Evolutionary conservation across 2,113 vertebrate species (phyloP).

Genomic region (Parus major): DNA sequence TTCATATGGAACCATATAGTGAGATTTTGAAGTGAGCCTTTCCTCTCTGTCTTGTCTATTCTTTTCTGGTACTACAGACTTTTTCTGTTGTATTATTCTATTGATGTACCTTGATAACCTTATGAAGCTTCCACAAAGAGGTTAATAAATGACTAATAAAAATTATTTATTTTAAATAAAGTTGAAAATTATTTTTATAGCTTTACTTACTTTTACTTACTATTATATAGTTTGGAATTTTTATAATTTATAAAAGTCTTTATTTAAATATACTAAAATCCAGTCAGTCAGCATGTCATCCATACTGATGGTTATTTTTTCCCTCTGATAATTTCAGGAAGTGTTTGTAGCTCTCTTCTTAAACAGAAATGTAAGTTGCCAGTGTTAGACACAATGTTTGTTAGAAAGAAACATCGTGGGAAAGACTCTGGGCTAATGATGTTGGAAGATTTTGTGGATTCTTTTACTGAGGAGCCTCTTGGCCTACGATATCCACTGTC

Average conservation of each 20-base stretch:
- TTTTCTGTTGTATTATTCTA: background rate
- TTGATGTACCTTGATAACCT: background rate
- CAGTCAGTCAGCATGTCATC: background rate
- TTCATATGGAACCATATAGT: background rate
- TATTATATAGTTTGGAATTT: background rate
- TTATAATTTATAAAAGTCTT: background rate
- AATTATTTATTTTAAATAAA: background rate
- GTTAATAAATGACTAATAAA: background rate
- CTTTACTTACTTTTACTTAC: background rate
- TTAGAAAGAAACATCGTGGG: conserved; percentile 79
- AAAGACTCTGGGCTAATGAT: conserved; percentile 81
- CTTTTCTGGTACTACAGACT: background rate
- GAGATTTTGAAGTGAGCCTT: background rate
- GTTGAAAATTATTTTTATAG: background rate
- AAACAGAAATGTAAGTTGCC: conserved; percentile 77
- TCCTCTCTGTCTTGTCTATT: background rate
- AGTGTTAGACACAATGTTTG: conserved; percentile 88
- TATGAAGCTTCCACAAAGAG: background rate
- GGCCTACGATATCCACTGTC: conserved; percentile 85
- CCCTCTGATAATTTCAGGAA: conserved; percentile 71
- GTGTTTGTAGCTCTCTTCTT: conserved; percentile 40
- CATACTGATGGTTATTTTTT: background rate
- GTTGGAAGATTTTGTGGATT: conserved; percentile 86
- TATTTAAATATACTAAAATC: background rate
- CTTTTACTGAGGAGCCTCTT: conserved; percentile 77